Base-by-base conservation (phyloP, 2,888 invertebrate genomes). In the Sphecodes monilicornis region DNA sequence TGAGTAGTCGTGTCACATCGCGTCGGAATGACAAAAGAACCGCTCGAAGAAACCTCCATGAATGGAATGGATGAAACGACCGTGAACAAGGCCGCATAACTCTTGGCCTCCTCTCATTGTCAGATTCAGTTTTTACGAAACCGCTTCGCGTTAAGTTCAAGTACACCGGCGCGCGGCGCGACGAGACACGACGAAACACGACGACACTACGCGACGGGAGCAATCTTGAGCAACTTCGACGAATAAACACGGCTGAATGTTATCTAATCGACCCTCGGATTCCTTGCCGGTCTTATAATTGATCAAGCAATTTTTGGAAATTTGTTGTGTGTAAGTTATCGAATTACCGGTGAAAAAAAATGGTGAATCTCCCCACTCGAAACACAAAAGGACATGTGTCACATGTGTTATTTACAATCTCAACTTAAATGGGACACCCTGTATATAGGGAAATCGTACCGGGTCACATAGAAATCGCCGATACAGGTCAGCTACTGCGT, bases 111-210 rank as follows among this genome's bases (percentile, higher is more conserved):
- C 26, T 64, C 36, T n/a, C 32, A 32, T 8, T 32, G 64, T 29
- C 71, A 39, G 36, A 71, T 29, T 80, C 16, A 32, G 8, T 71
- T 85, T 83, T 77, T 68, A 46, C 74, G 26, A 41, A 78, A 50
- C n/a, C n/a, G 26, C 57, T 8, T 10, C 22, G 50, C n/a, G 18
- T 43, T 77, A 77, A 85, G 81, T 84, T 86, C 81, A 85, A 86
- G 81, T 79, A 74, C 54, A 75, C 6, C 16, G 50, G 0, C 74
- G 29, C 54, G 50, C 50, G 50, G 22, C 22, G 22, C 22, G 8
- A 22, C 22, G 10, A 6, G 10, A 43, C 43, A 11, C 43, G 3
- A 43, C 43, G 16, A 36, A 4, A 5, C 36, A 5, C n/a, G n/a
- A n/a, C n/a, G n/a, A n/a, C n/a, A n/a, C n/a, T n/a, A n/a, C n/a